A percentile compares a stretch with the other conserved stretches of the same genome.
Evolutionary conservation across 37 sponge, comb jelly and placozoan species (phyloP).

Genomic region (Crambe crambe): DNA sequence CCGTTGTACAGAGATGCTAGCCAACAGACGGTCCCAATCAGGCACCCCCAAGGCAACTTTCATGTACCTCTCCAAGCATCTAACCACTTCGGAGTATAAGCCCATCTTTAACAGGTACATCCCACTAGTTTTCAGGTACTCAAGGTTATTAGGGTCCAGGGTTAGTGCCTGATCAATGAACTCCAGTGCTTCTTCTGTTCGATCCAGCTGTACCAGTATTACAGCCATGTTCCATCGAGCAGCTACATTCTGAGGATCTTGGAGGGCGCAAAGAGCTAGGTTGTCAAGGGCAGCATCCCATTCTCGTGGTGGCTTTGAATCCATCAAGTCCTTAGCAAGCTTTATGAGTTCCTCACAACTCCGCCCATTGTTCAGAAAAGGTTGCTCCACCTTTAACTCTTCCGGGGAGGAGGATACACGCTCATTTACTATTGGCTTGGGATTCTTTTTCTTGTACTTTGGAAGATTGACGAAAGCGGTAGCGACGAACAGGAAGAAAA

Average conservation of each 20-base stretch:
- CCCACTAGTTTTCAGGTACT: slow-evolving; percentile 38
- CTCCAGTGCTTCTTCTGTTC: slow-evolving; percentile 56
- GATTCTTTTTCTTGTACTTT: no score
- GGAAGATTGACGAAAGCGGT: no score
- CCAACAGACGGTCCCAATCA: slow-evolving; percentile 64
- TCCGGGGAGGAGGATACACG: no score
- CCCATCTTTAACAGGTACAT: slow-evolving; percentile 19
- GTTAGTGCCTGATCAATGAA: slow-evolving; percentile 66
- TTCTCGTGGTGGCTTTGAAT: slow-evolving; percentile 1
- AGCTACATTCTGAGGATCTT: slow-evolving; percentile 53
- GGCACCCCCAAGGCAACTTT: slow-evolving; percentile 47
- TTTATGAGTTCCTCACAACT: slow-evolving; percentile 21
- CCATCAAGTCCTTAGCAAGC: slow-evolving; percentile 1
- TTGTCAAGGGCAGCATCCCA: slow-evolving; percentile 66
- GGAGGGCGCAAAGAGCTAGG: slow-evolving; percentile 69
- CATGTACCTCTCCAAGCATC: slow-evolving; percentile 59
- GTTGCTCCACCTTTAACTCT: no score
- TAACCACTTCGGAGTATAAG: slow-evolving; percentile 34
- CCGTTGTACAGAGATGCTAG: slow-evolving; percentile 40
- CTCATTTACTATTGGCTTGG: no score
- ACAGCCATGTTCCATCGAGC: slow-evolving; percentile 82
- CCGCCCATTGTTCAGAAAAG: background rate
- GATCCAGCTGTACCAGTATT: slow-evolving; percentile 48
- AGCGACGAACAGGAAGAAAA: no score
- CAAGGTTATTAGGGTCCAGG: slow-evolving; percentile 53